Evolutionary conservation across 2,797 vertebrate genomes (phyloP).

Genomic region (Sebastes diploproa): DNA sequence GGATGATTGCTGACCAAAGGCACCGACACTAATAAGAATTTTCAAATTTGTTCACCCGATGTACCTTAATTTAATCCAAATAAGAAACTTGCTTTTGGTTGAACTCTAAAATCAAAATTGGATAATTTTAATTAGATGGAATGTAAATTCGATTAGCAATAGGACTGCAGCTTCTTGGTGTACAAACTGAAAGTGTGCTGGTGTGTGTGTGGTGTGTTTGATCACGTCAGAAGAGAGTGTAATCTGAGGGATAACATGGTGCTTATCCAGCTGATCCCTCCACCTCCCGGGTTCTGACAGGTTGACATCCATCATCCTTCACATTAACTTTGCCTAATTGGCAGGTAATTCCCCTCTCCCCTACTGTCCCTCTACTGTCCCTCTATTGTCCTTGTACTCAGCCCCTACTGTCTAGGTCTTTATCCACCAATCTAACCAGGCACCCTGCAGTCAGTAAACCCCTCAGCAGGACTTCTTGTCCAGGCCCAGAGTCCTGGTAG

Average conservation of each 20-base stretch:
- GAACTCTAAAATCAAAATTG: not conserved
- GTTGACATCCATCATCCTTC: slow-evolving; percentile 85
- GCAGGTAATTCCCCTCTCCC: slow-evolving; percentile 83
- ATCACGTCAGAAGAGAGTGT: slow-evolving; percentile 79
- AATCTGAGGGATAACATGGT: slow-evolving; percentile 89
- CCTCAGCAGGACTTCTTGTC: slow-evolving; percentile 73
- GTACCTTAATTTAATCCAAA: not conserved
- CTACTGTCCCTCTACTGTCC: slow-evolving; percentile 69
- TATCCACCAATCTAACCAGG: slow-evolving; percentile 58
- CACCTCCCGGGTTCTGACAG: slow-evolving; percentile 81
- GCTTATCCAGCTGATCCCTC: slow-evolving; percentile 84
- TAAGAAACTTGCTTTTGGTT: not conserved
- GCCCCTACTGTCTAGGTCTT: slow-evolving; percentile 64
- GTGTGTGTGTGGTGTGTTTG: slow-evolving; percentile 4
- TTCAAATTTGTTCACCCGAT: not conserved
- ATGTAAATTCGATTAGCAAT: not conserved
- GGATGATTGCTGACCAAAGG: not conserved
- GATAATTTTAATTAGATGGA: not conserved
- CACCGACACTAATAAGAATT: not conserved
- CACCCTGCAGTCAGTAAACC: slow-evolving; percentile 52
- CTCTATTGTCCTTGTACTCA: slow-evolving; percentile 63
- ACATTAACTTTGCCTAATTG: slow-evolving; percentile 88
- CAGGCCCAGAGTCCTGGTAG: slow-evolving; percentile 51
- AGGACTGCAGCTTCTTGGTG: not conserved
- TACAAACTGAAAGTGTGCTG: not conserved